A percentile compares a stretch with the other conserved stretches of the same genome.
Conservation (phyloP, 2,113 vertebrate species). For the Dascyllus trimaculatus region DNA sequence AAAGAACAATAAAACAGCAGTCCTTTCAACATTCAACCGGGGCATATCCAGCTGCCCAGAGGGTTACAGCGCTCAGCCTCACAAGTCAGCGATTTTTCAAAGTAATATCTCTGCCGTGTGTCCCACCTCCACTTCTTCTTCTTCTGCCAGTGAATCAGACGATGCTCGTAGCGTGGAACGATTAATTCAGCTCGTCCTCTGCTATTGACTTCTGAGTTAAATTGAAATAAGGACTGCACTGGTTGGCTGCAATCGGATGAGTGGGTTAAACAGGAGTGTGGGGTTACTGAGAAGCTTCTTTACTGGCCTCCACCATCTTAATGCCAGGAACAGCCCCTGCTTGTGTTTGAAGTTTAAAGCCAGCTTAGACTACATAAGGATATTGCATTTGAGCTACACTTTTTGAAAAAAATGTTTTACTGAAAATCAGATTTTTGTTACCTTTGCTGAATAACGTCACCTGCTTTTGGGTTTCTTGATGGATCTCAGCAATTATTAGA, state of each 20-base stretch:
- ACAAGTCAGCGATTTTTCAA: slow-evolving; percentile 66
- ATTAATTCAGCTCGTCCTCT: slow-evolving; percentile 40
- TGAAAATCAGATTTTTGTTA: neutral
- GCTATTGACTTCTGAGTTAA: slow-evolving; percentile 34
- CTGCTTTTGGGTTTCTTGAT: no score
- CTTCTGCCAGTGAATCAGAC: slow-evolving; percentile 22
- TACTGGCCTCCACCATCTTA: neutral
- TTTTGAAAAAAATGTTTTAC: neutral
- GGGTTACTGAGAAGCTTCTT: slow-evolving; percentile 14
- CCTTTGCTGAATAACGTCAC: no score
- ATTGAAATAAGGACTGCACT: slow-evolving; percentile 7
- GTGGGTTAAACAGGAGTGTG: slow-evolving; percentile 10
- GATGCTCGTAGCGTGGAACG: slow-evolving; percentile 19
- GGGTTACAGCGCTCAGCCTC: slow-evolving; percentile 47
- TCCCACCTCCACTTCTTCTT: slow-evolving; percentile 14
- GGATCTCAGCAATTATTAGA: neutral
- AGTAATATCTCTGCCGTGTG: slow-evolving; percentile 61
- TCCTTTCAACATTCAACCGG: slow-evolving; percentile 48
- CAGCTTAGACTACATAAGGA: neutral
- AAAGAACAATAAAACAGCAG: slow-evolving; percentile 68
- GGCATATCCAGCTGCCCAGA: slow-evolving; percentile 46
- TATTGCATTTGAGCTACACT: neutral
- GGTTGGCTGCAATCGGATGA: neutral
- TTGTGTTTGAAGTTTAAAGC: neutral
- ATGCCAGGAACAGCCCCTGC: no score